Base-by-base conservation (phyloP, 2,113 vertebrate genomes). In the Columba livia region DNA sequence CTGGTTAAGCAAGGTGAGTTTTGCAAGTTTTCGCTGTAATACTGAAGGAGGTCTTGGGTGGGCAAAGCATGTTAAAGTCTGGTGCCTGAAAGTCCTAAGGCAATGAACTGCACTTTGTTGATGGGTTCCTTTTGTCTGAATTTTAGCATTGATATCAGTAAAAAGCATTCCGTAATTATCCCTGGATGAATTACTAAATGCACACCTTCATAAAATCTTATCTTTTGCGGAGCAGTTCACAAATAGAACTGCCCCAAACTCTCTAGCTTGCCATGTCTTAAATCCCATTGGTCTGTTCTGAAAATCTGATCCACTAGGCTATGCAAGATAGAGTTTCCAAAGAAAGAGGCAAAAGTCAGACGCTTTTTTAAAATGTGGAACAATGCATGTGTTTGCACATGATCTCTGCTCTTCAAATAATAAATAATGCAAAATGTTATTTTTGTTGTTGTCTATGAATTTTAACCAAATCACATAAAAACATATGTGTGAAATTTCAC, bases 1-100 rank as follows among this genome's bases (percentile, higher is more conserved):
- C 96, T 98, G 79, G 85, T 98, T 93, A 98, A 98, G 71, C 99
- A 99, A 97, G 99, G 99, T 99, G 95, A 98, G 96, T 60, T 79
- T 89, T 88, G 24, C 54, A 85, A 14, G 19, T 77, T 93, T 79
- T 73, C 48, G 1, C 48, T 74, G 12, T 74, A 86, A 79, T 60
- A 31, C 6, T 74, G 19, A 50, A 81, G 18, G 10, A 74, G 8
- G 9, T 79, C 26, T 78, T 50, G 15, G 32, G 10, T 72, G 14
- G 40, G 20, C 38, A 74, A 70, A 74, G 53, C 28, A 66, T 25
- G 8, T 19, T 13, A 58, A 84, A 71, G 34, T 21, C 20, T 62
- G 31, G 34, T 74, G 10, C 29, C 32, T 94, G 19, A 47, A 18
- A 61, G 5, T 62, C 51, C 74, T 54, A 66, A 54, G n/a, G 6